phyloP scores from a whole-genome alignment of 2,113 vertebrate species.

The Tyrannus savana region DNA sequence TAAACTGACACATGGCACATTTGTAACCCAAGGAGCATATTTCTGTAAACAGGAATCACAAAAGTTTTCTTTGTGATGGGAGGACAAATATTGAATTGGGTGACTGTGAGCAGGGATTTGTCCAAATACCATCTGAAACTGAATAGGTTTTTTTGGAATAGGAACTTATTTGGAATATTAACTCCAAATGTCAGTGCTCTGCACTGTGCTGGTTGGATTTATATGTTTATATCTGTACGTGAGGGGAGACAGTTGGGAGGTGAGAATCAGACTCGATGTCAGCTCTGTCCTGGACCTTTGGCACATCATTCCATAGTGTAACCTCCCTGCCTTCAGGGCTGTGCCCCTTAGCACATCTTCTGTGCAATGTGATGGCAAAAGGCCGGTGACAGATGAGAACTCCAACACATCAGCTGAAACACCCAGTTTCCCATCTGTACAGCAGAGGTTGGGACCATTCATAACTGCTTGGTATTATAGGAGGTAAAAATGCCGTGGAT shows the following conservation, averaged over 20 bases:
- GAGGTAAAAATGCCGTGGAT: background rate
- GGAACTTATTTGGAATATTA: background rate
- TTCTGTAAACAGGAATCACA: background rate
- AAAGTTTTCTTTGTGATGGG: background rate
- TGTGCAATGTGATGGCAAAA: too few species aligned
- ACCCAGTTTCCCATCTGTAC: background rate
- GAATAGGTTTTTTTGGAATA: background rate
- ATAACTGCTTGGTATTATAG: background rate
- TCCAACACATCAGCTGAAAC: background rate
- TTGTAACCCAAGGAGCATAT: background rate
- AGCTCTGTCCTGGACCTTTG: background rate
- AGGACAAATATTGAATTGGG: background rate
- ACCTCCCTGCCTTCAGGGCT: background rate
- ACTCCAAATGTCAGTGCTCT: background rate
- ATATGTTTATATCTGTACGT: fast-evolving
- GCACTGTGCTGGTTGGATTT: background rate
- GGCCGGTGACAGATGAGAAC: background rate
- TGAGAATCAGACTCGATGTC: background rate
- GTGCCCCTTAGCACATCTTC: background rate
- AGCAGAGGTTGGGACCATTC: fast-evolving
- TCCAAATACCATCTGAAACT: background rate
- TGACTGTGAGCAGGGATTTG: background rate
- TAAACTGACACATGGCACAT: background rate
- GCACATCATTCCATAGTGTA: background rate
- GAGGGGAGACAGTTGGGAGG: background rate